These are phyloP conservation scores for Hylomyscus alleni DNA, from an alignment of 2,797 vertebrate genomes.

Conservation along the genomic window DNA sequence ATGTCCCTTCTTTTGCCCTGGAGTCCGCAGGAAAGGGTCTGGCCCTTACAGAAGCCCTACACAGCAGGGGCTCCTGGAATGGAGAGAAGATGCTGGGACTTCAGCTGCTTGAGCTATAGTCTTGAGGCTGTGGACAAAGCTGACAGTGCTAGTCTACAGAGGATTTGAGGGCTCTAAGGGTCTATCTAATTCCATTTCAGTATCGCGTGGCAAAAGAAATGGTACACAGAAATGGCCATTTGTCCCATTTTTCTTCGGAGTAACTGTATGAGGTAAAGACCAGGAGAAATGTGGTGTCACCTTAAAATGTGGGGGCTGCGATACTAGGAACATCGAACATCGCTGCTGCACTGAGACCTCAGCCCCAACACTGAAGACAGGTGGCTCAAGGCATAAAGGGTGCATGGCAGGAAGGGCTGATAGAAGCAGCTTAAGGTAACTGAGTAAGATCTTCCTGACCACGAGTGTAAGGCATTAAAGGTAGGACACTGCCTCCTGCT, in stretches of 20 bases:
- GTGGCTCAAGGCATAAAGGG: not conserved
- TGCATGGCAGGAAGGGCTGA: not conserved
- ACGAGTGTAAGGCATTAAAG: not conserved
- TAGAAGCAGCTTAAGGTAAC: not conserved
- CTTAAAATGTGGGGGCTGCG: not conserved
- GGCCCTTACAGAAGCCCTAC: not conserved
- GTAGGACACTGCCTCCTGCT: rapidly evolving
- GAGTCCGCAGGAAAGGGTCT: not conserved
- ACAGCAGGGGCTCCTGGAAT: not conserved
- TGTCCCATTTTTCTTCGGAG: not conserved
- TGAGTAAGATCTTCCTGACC: not conserved
- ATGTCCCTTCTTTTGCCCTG: not conserved
- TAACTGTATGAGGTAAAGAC: not conserved
- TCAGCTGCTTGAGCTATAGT: not conserved
- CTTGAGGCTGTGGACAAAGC: not conserved
- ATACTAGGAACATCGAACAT: too few relatives aligned
- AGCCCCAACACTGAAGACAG: not conserved
- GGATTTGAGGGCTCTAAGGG: not conserved
- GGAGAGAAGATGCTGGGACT: not conserved
- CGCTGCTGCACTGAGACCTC: not conserved
- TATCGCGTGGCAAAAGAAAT: not conserved
- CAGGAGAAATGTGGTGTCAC: not conserved
- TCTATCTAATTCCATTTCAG: not conserved
- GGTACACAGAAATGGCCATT: not conserved
- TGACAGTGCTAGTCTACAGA: conserved; percentile 20